A percentile compares a stretch with the other conserved stretches of the same genome.
Conservation (phyloP, 2,113 vertebrate species). For the Pluvialis apricaria region DNA sequence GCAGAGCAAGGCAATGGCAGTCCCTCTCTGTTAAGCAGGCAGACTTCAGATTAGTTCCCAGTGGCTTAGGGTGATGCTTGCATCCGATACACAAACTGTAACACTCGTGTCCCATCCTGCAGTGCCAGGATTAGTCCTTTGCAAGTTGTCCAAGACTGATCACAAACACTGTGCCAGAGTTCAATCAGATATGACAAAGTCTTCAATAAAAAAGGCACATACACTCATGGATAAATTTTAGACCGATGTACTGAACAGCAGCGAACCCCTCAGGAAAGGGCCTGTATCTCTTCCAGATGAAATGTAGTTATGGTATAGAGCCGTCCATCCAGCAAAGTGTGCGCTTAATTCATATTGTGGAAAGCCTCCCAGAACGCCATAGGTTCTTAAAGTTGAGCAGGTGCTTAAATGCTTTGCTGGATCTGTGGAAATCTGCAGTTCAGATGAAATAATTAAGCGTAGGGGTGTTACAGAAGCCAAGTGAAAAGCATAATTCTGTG, state of each 20-base stretch:
- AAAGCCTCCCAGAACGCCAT: slow-evolving; percentile 17
- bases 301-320: not conserved
- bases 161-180: rapidly evolving
- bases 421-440: slow-evolving; percentile 31
- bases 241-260: not conserved
- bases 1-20: not conserved
- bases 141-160: not conserved
- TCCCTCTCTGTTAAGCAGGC: not conserved
- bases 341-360: not conserved
- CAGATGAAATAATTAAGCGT: slow-evolving; percentile 49
- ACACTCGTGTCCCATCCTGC: rapidly evolving
- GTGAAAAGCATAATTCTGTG: slow-evolving; percentile 47
- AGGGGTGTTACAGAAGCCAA: slow-evolving; percentile 41
- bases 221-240: not conserved
- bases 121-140: not conserved
- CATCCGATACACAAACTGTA: not conserved
- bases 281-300: not conserved
- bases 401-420: slow-evolving; percentile 42
- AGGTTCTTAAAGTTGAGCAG: slow-evolving; percentile 38
- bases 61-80: not conserved
- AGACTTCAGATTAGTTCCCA: not conserved
- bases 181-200: not conserved
- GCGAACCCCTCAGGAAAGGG: not conserved
- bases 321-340: not conserved
- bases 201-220: not conserved